A percentile compares a stretch with the other conserved stretches of the same genome.
phyloP scores from a whole-genome alignment of 23 tunicate species.

The Halocynthia aurantium region DNA sequence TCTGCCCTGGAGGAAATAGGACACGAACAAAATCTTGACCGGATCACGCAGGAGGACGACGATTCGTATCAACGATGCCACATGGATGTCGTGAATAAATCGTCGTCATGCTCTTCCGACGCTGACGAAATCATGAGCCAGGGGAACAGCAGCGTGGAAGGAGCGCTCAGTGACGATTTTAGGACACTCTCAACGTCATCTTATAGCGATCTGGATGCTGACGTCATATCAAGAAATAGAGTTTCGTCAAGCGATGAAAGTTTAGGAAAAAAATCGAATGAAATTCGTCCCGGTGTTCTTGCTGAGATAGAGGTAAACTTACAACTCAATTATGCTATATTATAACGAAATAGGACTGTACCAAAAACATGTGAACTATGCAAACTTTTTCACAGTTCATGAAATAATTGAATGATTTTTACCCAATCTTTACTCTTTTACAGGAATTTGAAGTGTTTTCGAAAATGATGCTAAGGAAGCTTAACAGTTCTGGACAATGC shows the following conservation, averaged over 20 bases:
- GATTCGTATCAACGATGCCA: neutral
- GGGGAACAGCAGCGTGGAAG: constrained; percentile 12
- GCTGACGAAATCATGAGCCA: constrained; percentile 8
- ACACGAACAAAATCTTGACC: neutral
- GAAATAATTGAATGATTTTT: too few species aligned
- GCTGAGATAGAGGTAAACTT: constrained; percentile 24
- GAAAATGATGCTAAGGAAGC: constrained; percentile 18
- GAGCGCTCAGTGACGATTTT: constrained; percentile 21
- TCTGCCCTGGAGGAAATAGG: neutral
- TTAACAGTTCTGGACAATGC: neutral
- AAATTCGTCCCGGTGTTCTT: constrained; percentile 14
- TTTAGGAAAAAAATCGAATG: constrained; percentile 2
- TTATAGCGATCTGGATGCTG: constrained; percentile 20
- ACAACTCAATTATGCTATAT: neutral
- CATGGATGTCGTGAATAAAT: constrained; percentile 1
- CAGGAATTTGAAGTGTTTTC: constrained; percentile 28
- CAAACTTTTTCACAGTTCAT: too few species aligned
- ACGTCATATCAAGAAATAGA: neutral
- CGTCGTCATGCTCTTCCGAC: constrained; percentile 18
- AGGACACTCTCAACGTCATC: constrained; percentile 15
- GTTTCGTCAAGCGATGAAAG: constrained; percentile 22
- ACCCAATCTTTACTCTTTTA: neutral
- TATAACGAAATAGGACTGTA: neutral
- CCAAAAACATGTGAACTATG: neutral
- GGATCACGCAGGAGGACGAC: neutral